phyloP scores from a whole-genome alignment of 1,140 invertebrate species.

The Aporrectodea caliginosa region DNA sequence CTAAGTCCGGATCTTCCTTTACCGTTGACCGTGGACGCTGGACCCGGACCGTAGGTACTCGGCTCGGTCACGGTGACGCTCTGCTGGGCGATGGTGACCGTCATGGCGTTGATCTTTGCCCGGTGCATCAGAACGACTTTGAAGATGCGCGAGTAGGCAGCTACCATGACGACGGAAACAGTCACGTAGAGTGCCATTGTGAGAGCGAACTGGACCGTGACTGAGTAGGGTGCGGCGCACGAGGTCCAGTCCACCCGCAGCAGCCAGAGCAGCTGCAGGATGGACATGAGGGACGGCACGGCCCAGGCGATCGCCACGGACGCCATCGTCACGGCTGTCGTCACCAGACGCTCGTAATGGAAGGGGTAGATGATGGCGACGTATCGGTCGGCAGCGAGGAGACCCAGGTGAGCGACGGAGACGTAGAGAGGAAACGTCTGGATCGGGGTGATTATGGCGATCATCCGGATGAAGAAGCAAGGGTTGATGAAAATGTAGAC shows the following conservation, averaged over 20 bases:
- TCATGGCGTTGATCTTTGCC: neutral
- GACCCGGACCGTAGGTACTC: too few species aligned
- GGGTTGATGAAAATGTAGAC: neutral
- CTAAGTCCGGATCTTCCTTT: neutral
- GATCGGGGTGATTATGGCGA: neutral
- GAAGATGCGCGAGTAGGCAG: neutral
- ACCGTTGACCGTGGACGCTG: neutral
- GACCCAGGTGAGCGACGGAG: constrained; percentile 37
- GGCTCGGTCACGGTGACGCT: neutral
- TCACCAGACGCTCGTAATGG: constrained; percentile 30
- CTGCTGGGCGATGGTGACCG: neutral
- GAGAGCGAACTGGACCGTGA: neutral
- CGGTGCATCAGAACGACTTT: neutral
- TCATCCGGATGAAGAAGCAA: neutral
- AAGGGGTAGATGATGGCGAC: constrained; percentile 35
- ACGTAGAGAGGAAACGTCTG: constrained; percentile 16
- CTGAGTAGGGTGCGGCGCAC: neutral
- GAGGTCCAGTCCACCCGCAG: neutral
- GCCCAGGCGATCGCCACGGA: constrained; percentile 32
- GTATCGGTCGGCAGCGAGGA: constrained; percentile 37
- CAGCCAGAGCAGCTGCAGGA: neutral
- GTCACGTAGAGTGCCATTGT: neutral
- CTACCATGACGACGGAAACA: neutral
- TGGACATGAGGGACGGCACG: constrained; percentile 27
- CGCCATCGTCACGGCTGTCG: constrained; percentile 24